Evolutionary conservation across 2,113 vertebrate genomes (phyloP).

Genomic region (Eurypyga helias): DNA sequence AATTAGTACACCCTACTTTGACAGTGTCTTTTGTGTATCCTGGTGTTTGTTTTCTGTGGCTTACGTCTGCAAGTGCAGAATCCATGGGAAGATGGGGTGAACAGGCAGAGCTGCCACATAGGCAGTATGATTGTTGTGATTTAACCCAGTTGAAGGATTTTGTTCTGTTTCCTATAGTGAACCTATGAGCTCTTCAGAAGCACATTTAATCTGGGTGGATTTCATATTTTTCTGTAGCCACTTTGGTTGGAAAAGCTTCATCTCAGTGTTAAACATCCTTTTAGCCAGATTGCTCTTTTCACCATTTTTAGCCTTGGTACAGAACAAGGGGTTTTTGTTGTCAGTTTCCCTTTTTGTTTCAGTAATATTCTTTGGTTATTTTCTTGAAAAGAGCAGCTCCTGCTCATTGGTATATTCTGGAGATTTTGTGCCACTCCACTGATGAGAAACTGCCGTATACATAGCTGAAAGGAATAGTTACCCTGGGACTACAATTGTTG

Average conservation of each 20-base stretch:
- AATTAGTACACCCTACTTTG: not conserved
- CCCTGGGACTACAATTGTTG: not conserved
- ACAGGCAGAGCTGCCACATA: not conserved
- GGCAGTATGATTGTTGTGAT: accelerated
- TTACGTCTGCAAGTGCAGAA: not conserved
- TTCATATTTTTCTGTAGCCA: not conserved
- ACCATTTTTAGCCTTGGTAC: accelerated
- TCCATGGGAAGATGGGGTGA: not conserved
- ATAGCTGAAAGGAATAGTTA: not conserved
- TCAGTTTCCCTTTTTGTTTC: not conserved
- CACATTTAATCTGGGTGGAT: not conserved
- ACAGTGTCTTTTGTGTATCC: not conserved
- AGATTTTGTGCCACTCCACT: not conserved
- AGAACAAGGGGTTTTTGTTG: not conserved
- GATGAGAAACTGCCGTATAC: not conserved
- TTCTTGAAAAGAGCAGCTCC: not conserved
- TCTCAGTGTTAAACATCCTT: not conserved
- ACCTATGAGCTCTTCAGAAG: not conserved
- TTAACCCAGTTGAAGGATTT: not conserved
- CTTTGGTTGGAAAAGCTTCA: not conserved
- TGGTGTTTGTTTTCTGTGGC: not conserved
- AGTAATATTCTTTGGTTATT: not conserved
- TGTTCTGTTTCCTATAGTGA: not conserved
- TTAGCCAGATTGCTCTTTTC: not conserved
- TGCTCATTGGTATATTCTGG: not conserved